phyloP scores from a whole-genome alignment of 2,888 invertebrate genomes.

The Nasonovia ribisnigri region DNA sequence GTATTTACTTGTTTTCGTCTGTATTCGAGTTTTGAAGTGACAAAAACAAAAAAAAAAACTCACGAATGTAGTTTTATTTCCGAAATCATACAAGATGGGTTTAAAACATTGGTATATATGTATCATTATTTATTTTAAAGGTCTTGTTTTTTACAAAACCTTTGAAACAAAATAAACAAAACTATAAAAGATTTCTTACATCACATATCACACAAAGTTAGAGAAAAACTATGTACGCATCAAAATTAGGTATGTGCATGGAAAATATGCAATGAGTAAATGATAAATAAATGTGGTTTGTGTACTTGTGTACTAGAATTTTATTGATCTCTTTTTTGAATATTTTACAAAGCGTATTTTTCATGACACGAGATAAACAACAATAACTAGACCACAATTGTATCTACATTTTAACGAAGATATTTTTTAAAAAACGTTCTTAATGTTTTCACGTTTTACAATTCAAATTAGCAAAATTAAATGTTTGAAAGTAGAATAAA shows the following conservation, averaged over 20 bases:
- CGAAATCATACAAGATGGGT: neutral
- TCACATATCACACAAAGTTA: neutral
- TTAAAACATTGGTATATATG: neutral
- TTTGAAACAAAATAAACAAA: slow-evolving; percentile 20
- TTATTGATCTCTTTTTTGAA: neutral
- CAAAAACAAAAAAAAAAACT: neutral
- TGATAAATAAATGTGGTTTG: neutral
- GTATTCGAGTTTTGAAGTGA: neutral
- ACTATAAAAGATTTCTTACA: neutral
- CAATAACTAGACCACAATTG: neutral
- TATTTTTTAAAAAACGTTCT: neutral
- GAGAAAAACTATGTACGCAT: neutral
- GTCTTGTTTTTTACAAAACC: neutral
- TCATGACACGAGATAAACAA: neutral
- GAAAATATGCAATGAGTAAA: neutral
- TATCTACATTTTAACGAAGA: neutral
- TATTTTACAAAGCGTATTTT: neutral
- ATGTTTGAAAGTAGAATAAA: neutral
- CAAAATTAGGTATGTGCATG: neutral
- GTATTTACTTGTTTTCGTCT: neutral
- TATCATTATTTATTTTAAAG: neutral
- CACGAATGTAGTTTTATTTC: neutral
- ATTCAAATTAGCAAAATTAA: neutral
- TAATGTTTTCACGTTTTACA: neutral
- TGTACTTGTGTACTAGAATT: neutral